Base-by-base conservation (phyloP, 2,888 invertebrate species). In the Hyppa rectilinea region DNA sequence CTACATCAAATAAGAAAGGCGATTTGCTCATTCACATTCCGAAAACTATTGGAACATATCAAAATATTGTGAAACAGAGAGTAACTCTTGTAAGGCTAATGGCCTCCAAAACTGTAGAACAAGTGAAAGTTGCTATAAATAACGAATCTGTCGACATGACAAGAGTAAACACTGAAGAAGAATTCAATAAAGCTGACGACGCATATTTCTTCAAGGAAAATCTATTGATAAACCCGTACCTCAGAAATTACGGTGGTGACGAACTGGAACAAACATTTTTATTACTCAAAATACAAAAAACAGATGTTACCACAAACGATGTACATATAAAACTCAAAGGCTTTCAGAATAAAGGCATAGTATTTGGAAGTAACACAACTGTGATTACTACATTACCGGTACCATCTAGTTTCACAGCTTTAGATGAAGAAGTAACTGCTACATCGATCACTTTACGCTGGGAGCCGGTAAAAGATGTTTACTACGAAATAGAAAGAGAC, bases 401-500 rank as follows among this genome's bases (percentile, higher is more conserved):
- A 14, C 93, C 94, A 2, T 59, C 74, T 2, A 82, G 79, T 49
- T 90, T 94, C 26, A 79, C 83, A 40, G 85, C 82, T 17, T 55
- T 81, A 4, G 83, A 89, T 29, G 81, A 86, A 40, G 85, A 88
- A 59, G 87, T 85, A 38, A 89, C 90, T n/a, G 68, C 89, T 17
- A 90, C 87, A 29, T 87, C 89, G 12, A 85, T 94, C 7, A 85
- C 85, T 38, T 64, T 95, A 43, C 75, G 87, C 36, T 95, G 95
- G 95, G 80, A 89, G 0, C 23, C 71, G 45, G 80, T 85, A 17
- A 71, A 87, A 61, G 71, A 85, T 14, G 90, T 74, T 65, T 92
- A 89, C 77, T 93, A 93, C 70, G 95, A 95, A 88, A 91, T 95
- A 43, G 93, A 94, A 82, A 91, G 90, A 88, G 92, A 95, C 75